phyloP scores from a whole-genome alignment of 1,140 invertebrate genomes.

The Sitobion miscanthi region DNA sequence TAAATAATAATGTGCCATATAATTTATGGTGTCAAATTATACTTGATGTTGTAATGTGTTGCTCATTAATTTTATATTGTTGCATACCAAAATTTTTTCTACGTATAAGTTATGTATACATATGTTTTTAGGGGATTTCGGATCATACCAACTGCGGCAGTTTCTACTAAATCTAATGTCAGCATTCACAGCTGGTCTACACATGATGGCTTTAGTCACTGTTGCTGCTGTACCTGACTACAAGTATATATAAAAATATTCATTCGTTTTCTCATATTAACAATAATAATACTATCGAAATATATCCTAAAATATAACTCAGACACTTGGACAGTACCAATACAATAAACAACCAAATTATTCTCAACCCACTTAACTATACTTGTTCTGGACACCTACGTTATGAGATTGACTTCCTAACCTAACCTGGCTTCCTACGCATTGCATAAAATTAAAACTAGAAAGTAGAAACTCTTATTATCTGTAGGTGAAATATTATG shows the following conservation, averaged over 20 bases:
- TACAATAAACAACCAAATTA: not conserved
- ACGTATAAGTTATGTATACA: not conserved
- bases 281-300: not conserved
- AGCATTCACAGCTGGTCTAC: constrained; percentile 77
- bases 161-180: constrained; percentile 77
- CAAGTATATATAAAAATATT: constrained; percentile 64
- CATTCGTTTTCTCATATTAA: not conserved
- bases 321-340: not conserved
- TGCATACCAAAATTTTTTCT: not conserved
- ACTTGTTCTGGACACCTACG: not conserved
- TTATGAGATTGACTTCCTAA: not conserved
- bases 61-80: not conserved
- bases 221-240: constrained; percentile 80
- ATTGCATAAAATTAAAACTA: not conserved
- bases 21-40: not conserved
- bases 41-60: not conserved
- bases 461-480: not conserved
- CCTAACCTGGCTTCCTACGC: not conserved
- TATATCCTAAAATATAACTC: not conserved
- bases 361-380: not conserved
- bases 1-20: not conserved
- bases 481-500: not conserved
- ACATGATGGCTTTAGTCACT: constrained; percentile 79
- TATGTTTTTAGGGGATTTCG: constrained; percentile 75
- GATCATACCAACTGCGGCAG: constrained; percentile 77